Conservation (phyloP, 2,888 invertebrate species). For the Pemphredon lugubris region DNA sequence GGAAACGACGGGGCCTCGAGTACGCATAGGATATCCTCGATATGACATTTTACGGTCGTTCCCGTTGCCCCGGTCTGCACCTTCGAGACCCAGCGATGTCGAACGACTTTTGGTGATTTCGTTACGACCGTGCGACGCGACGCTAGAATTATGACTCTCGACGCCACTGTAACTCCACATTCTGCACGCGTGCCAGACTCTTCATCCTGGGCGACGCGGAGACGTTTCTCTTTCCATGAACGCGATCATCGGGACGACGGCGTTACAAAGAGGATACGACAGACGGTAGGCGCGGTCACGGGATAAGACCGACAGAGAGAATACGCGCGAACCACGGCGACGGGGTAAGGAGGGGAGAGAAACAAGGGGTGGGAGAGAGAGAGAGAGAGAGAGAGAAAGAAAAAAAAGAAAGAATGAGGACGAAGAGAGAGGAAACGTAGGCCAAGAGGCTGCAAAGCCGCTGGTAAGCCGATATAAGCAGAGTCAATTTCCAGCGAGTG, state of each 20-base stretch:
- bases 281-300: conserved; percentile 55
- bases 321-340: not conserved
- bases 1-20: not conserved
- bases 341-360: not conserved
- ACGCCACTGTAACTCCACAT: not conserved
- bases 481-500: conserved; percentile 69
- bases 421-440: conserved; percentile 38
- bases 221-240: not conserved
- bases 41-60: too few relatives aligned
- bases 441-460: conserved; percentile 60
- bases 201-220: too few relatives aligned
- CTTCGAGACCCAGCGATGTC: too few relatives aligned
- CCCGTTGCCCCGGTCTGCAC: too few relatives aligned
- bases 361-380: not conserved
- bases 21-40: too few relatives aligned
- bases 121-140: too few relatives aligned
- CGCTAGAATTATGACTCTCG: too few relatives aligned
- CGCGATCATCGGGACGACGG: conserved; percentile 8
- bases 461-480: conserved; percentile 68
- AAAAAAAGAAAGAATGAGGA: not conserved
- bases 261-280: conserved; percentile 48
- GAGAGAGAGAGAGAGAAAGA: not conserved
- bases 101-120: too few relatives aligned
- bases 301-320: conserved; percentile 24
- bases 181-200: not conserved